Base-by-base conservation (phyloP, 1,140 invertebrate genomes). In the Anastrepha obliqua region DNA sequence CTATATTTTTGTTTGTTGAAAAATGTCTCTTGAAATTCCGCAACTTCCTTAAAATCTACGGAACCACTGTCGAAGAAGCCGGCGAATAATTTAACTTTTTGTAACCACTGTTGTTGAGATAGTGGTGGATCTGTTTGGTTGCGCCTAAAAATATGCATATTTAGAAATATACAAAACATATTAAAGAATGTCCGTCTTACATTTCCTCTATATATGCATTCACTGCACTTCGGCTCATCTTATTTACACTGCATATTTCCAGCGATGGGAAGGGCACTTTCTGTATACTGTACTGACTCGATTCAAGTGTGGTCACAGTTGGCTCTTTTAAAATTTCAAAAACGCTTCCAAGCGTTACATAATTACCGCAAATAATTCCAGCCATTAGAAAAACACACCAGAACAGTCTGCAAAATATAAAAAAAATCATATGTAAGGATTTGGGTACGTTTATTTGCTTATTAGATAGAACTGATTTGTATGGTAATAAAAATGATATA, bases 21-120 rank as follows among this genome's bases (percentile, higher is more conserved):
- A 60, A 85, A 60, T 9, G 58, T 42, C 2, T 55, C 29, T 85
- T 85, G 81, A 85, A 85, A 85, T 4, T 42, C n/a, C 9, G 20
- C 51, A 59, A 51, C 81, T 85, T 85, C 81, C n/a, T 85, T 17
- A n/a, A 59, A 85, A 17, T 85, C 81, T 6, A 85, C 81, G 2
- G 81, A 85, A 29, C 81, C 29, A 29, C 7, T 59, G 51, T 85
- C 81, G 29, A 85, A 85, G 3, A 58, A 11, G 2, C 81, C 81
- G 13, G n/a, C 47, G 13, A 85, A 85, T 85, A 85, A 60, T 85
- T 85, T 85, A 42, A 85, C 20, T 59, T 85, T 85, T 42, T 74
- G 67, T 42, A 74, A n/a, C 3, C 39, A 7, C 3, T 6, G 9
- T 74, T 74, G 11, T 2, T 44, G 67, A 15, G 67, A 44, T 15